Evolutionary conservation across 2,888 invertebrate species (phyloP).

Genomic region (Gortyna flavago): DNA sequence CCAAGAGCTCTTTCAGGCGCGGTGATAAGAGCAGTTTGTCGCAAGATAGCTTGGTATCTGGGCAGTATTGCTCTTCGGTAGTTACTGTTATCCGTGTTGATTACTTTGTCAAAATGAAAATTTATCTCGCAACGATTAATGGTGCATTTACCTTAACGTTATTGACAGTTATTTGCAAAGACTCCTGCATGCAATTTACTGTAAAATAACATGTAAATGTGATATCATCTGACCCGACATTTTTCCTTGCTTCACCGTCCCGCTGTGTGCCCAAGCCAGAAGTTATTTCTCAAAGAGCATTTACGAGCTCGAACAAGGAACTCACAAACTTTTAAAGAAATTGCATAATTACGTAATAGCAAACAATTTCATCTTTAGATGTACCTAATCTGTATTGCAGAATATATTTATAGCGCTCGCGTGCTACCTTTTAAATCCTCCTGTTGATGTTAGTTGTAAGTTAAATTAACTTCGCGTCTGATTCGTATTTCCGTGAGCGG

Average conservation of each 20-base stretch:
- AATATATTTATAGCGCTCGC: neutral
- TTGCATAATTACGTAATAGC: neutral
- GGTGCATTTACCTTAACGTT: neutral
- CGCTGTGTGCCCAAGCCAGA: constrained; percentile 8
- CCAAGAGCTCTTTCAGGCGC: neutral
- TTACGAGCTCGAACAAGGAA: constrained; percentile 7
- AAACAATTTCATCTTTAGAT: constrained; percentile 1
- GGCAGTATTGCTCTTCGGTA: neutral
- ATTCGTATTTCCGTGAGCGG: constrained; percentile 6
- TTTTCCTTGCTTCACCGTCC: neutral
- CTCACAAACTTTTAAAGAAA: neutral
- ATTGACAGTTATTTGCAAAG: neutral
- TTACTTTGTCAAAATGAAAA: neutral
- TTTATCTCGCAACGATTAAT: neutral
- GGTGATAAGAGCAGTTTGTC: neutral
- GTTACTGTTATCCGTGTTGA: neutral
- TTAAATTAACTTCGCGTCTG: constrained; percentile 34
- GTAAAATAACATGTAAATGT: constrained; percentile 26
- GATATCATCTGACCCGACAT: constrained; percentile 10
- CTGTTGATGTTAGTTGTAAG: constrained; percentile 18
- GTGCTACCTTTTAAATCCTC: constrained; percentile 13
- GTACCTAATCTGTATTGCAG: no score
- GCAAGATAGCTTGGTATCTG: neutral
- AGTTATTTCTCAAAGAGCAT: constrained; percentile 27
- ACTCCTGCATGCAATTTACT: constrained; percentile 5